Base-by-base conservation (phyloP, 1,140 invertebrate genomes). In the Oppia nitens region DNA sequence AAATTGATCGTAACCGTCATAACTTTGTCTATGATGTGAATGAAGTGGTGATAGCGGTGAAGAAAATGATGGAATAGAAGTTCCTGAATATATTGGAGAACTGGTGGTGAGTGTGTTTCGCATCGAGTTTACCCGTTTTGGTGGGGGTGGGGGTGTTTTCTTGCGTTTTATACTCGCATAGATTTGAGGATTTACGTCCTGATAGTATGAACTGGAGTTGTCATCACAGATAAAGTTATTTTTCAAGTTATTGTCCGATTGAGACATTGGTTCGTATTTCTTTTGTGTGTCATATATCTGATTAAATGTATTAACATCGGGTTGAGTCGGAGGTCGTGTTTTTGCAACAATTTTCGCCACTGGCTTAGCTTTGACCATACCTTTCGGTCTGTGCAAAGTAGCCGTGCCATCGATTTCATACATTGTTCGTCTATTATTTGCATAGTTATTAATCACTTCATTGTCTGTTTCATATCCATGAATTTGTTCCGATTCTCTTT, bases 111-210 rank as follows among this genome's bases (percentile, higher is more conserved):
- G n/a, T 20, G 20, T n/a, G 24, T 64, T 62, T 60, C 66, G 66
- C n/a, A 76, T 72, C 2, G 75, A 76, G 60, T 75, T 73, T 4
- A 72, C 74, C 27, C 87, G 74, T 65, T 89, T 83, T 1, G 88
- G 88, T 1, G 87, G 87, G 0, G 88, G 88, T 12, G 87, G 87
- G 24, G 81, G 77, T 66, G 82, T 82, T 63, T 83, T 80, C 20
- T 71, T 71, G 26, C 60, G 61, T 45, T 65, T 65, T n/a, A 66
- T 23, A 62, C 23, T 64, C 14, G 50, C 25, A 40, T 55, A 27
- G 9, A 49, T 60, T 24, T 32, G 48, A 26, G 21, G 4, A 6
- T 4, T 23, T 57, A 29, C 12, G 50, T 32, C n/a, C 27, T 21
- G 49, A 48, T 27, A 21, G 47, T 40, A 45, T 9, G 6, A 9